Base-by-base conservation (phyloP, 2,888 invertebrate species). In the Amiota communis region DNA sequence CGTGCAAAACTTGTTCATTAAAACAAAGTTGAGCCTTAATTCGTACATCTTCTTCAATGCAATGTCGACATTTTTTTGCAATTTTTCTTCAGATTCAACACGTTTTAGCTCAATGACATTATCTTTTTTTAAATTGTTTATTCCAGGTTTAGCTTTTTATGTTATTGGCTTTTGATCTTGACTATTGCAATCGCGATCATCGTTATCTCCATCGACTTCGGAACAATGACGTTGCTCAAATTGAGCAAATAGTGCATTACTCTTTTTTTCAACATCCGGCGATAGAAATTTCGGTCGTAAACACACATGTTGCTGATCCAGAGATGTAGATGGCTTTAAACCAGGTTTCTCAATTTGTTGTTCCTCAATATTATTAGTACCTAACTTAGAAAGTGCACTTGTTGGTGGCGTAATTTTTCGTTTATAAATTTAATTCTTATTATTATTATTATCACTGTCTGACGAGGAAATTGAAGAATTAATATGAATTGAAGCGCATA, bases 191-290 rank as follows among this genome's bases (percentile, higher is more conserved):
- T 2, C 1, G 23, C 23, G 23, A 11, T 49, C 10, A 20, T 49
- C 61, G 13, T 70, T 23, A 23, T 76, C 68, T 20, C 70, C 15
- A 12, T 78, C 81, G 65, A 85, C 80, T 61, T 85, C 82, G 0
- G 82, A 81, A 74, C 84, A 84, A 51, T 87, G 80, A 51, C 77
- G 78, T 67, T 87, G 88, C 77, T 87, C 88, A 70, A 82, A 88
- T 76, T 87, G 80, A 17, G 87, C 86, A 74, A 87, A 87, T 20
- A 82, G 83, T 36, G 86, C 83, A 74, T 87, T 88, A 48, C 49
- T 86, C 80, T 79, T 81, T 46, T 79, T 78, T 70, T 84, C 81
- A 15, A 73, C 72, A 46, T 85, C 85, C 6, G 88, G 85, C 0
- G 87, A 75, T 36, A 84, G 78, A 12, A 82, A 76, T 17, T 75